A percentile compares a stretch with the other conserved stretches of the same genome.
These are phyloP conservation scores for Manacus vitellinus DNA, from an alignment of 2,113 vertebrate species.

Conservation along the genomic window DNA sequence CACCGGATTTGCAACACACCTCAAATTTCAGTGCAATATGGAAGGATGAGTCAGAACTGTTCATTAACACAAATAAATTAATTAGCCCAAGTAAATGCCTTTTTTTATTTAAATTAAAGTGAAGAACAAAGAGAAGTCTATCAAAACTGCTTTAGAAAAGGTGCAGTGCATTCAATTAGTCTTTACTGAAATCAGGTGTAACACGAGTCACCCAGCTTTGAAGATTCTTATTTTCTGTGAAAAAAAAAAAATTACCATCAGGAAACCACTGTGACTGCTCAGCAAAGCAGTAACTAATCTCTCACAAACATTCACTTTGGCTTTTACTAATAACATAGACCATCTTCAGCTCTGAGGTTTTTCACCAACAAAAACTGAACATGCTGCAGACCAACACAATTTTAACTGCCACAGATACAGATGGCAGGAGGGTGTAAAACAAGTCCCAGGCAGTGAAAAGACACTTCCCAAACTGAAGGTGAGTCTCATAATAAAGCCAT, in stretches of 20 bases:
- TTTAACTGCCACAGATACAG: not conserved
- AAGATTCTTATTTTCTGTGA: not conserved
- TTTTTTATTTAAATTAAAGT: not conserved
- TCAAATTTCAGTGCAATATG: not conserved
- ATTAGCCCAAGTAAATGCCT: not conserved
- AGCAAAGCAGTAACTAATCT: not conserved
- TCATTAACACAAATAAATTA: conserved; percentile 17
- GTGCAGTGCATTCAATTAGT: not conserved
- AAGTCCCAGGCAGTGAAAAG: not conserved
- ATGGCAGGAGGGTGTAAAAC: not conserved
- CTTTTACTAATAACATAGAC: not conserved
- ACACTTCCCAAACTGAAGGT: not conserved
- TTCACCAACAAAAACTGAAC: not conserved
- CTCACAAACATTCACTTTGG: not conserved
- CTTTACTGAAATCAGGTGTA: not conserved
- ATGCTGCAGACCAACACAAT: not conserved
- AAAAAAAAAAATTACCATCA: not conserved
- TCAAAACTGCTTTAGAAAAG: not conserved
- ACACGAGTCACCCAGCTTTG: not conserved
- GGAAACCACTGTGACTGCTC: not conserved
- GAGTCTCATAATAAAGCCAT: not conserved
- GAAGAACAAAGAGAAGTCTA: not conserved
- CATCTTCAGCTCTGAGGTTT: not conserved
- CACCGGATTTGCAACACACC: not conserved
- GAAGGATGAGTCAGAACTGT: not conserved